These are phyloP conservation scores for Pteropus rufus DNA, from an alignment of 2,797 vertebrate species.

Conservation along the genomic window DNA sequence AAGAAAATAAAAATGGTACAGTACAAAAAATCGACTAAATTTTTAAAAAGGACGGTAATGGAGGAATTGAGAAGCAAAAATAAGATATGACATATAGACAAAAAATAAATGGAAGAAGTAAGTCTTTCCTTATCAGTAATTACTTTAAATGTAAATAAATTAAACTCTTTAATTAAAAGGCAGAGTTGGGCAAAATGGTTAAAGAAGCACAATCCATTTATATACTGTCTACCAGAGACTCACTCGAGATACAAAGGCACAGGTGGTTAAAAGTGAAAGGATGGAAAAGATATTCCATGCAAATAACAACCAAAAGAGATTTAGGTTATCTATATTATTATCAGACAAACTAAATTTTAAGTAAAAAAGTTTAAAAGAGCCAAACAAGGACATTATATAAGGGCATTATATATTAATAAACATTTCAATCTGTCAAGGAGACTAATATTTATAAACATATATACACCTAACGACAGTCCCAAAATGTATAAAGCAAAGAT, in stretches of 20 bases:
- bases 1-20: background rate
- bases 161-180: background rate
- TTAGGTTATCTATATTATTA: background rate
- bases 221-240: background rate
- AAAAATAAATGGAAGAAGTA: background rate
- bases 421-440: background rate
- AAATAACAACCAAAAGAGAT: background rate
- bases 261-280: background rate
- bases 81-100: background rate
- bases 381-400: background rate
- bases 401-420: background rate
- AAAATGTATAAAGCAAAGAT: background rate
- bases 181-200: background rate
- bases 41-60: background rate
- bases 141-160: background rate
- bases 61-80: background rate
- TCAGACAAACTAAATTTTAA: background rate
- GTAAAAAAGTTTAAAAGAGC: background rate
- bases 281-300: background rate
- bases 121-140: background rate
- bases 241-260: background rate
- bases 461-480: background rate
- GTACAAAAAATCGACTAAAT: background rate
- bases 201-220: background rate
- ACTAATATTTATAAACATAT: background rate